Evolutionary conservation across 2,113 vertebrate species (phyloP).

Genomic region (Bos indicus): DNA sequence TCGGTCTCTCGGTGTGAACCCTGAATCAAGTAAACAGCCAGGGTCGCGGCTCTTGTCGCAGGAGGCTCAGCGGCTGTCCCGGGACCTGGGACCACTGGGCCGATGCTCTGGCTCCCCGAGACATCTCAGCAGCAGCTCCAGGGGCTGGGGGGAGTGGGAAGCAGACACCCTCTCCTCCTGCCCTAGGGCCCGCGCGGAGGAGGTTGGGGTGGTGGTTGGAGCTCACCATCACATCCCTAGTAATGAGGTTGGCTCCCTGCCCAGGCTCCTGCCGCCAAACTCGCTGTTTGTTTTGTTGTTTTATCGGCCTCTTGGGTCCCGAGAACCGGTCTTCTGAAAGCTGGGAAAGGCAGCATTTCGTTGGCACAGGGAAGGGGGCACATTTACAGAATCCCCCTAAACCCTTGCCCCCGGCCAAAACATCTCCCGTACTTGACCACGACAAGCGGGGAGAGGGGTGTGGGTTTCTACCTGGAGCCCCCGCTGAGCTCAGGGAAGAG

Average conservation of each 20-base stretch:
- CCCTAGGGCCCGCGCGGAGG: background rate
- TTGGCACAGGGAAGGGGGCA: slow-evolving; percentile 55
- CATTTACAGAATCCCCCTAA: slow-evolving; percentile 37
- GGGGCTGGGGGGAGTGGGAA: background rate
- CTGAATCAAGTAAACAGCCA: slow-evolving; percentile 34
- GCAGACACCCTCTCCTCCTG: background rate
- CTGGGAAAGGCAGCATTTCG: slow-evolving; percentile 43
- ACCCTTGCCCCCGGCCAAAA: background rate
- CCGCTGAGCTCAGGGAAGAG: background rate
- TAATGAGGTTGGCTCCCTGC: slow-evolving; percentile 88
- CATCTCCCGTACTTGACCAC: background rate
- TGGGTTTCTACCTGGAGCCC: background rate
- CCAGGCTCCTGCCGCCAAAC: slow-evolving; percentile 76
- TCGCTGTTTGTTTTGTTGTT: slow-evolving; percentile 77
- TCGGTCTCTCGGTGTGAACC: slow-evolving; percentile 27
- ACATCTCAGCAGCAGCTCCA: background rate
- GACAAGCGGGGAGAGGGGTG: background rate
- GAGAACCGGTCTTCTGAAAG: slow-evolving; percentile 52
- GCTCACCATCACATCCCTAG: slow-evolving; percentile 62
- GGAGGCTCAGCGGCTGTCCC: background rate
- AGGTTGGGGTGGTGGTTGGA: background rate
- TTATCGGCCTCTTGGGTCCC: slow-evolving; percentile 75
- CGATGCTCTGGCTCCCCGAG: accelerated
- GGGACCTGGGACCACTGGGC: accelerated
- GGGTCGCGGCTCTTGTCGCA: background rate